Base-by-base conservation (phyloP, 2,888 invertebrate genomes). In the Hemistola chrysoprasaria region DNA sequence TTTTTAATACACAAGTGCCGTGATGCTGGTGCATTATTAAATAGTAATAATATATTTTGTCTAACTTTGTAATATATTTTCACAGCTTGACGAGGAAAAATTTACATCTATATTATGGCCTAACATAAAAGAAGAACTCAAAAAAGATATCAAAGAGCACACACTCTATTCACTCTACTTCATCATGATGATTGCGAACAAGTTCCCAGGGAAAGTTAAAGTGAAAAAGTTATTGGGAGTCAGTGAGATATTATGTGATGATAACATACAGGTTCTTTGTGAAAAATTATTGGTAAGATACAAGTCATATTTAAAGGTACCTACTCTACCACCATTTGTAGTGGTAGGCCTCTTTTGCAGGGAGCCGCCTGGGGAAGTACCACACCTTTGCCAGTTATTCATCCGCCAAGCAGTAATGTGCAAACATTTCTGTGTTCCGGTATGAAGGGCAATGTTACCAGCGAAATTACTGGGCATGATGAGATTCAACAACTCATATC, bases 131-230 rank as follows among this genome's bases (percentile, higher is more conserved):
- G 73, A 80, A 37, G 91, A 92, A 59, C 78, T 94, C 36, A 87
- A 89, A 24, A 92, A 92, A 58, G 90, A 92, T 5, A 90, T 93
- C 78, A 71, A 87, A 7, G 92, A 93, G 34, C 93, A 94, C 56
- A 90, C 82, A 16, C 73, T 94, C 9, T 93, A 94, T 67, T 90
- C 91, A 1, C 75, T 95, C 3, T 91, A 93, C 63, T 89, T 92
- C 37, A 71, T 95, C 2, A 71, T 93, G 50, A 59, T 83, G 16
- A 62, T 87, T 7, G 72, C 63, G 23, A 62, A 63, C 27, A 84
- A 81, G 60, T 90, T 81, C 43, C 84, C 87, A 0, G 53, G 90
- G 2, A 76, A 92, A 23, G 90, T 90, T 7, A 85, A 87, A 49
- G 55, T 93, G 1, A 90, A 90, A 50, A 89, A 91, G 56, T 67